A percentile compares a stretch with the other conserved stretches of the same genome.
phyloP scores from a whole-genome alignment of 1,140 invertebrate genomes.

The Drosophila repleta region DNA sequence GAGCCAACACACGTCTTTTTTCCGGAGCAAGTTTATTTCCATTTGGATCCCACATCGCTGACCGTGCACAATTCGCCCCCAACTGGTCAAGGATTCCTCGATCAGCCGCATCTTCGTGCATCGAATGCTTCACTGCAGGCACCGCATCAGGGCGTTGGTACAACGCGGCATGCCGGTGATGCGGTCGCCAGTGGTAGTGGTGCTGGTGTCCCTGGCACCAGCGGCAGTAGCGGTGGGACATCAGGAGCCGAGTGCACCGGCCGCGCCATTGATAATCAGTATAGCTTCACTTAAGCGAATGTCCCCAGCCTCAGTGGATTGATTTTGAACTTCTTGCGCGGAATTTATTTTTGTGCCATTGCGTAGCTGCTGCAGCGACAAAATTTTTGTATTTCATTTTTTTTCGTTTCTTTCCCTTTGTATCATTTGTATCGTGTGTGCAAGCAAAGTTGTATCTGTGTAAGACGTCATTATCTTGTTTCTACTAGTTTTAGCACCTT shows the following conservation, averaged over 20 bases:
- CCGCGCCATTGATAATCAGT: constrained; percentile 88
- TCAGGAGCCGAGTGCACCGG: constrained; percentile 60
- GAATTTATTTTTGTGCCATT: constrained; percentile 78
- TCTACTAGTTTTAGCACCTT: constrained; percentile 62
- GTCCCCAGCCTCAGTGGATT: constrained; percentile 28
- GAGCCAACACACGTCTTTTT: constrained; percentile 76
- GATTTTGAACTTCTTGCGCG: constrained; percentile 50
- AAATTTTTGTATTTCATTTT: constrained; percentile 32
- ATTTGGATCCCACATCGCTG: constrained; percentile 67
- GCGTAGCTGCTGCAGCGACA: constrained; percentile 44
- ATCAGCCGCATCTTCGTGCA: constrained; percentile 69
- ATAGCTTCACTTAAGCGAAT: constrained; percentile 86
- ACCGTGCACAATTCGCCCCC: constrained; percentile 62
- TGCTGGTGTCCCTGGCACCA: constrained; percentile 35
- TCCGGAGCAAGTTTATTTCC: constrained; percentile 78
- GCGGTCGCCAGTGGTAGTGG: constrained; percentile 35
- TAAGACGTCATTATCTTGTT: constrained; percentile 57
- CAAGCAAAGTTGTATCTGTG: constrained; percentile 28
- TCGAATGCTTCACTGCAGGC: constrained; percentile 77
- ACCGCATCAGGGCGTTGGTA: constrained; percentile 35
- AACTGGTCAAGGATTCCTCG: constrained; percentile 57
- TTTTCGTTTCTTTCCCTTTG: neutral
- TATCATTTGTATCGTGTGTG: constrained; percentile 33
- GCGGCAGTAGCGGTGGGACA: constrained; percentile 81
- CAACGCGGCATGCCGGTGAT: constrained; percentile 34